Conservation (phyloP, 2,797 vertebrate species). For the Sciaenops ocellatus region DNA sequence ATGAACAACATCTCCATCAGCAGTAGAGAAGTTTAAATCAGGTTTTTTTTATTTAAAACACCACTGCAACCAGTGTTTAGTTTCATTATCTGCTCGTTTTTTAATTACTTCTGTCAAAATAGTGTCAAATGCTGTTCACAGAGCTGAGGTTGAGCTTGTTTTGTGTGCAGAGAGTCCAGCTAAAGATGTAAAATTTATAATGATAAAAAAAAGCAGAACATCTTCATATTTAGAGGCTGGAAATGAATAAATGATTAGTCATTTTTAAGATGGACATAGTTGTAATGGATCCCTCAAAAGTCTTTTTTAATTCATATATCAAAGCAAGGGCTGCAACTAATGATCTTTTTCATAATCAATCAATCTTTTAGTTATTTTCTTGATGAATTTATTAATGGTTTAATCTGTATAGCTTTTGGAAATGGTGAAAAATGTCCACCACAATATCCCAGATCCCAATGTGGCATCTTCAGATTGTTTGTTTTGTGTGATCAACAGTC, state of each 20-base stretch:
- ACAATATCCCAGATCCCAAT: too few species aligned
- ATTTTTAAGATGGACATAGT: neutral
- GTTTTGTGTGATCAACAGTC: neutral
- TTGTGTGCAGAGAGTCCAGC: neutral
- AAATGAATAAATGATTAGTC: neutral
- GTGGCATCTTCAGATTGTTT: neutral
- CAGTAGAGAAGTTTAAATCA: neutral
- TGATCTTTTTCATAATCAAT: neutral
- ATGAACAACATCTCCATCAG: conserved; percentile 1
- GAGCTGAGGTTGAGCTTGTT: neutral
- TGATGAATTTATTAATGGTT: neutral
- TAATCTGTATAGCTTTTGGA: neutral
- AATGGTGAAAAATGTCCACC: neutral
- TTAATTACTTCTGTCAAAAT: neutral
- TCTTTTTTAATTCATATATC: neutral
- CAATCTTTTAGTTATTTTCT: neutral
- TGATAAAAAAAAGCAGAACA: neutral
- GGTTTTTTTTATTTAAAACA: too few species aligned
- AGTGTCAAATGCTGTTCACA: neutral
- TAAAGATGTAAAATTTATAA: neutral
- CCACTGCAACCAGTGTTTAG: too few species aligned
- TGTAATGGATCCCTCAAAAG: neutral
- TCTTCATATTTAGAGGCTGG: neutral
- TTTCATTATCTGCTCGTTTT: too few species aligned
- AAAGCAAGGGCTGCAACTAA: too few species aligned